Base-by-base conservation (phyloP, 2,888 invertebrate species). In the Drosophila quinaria region DNA sequence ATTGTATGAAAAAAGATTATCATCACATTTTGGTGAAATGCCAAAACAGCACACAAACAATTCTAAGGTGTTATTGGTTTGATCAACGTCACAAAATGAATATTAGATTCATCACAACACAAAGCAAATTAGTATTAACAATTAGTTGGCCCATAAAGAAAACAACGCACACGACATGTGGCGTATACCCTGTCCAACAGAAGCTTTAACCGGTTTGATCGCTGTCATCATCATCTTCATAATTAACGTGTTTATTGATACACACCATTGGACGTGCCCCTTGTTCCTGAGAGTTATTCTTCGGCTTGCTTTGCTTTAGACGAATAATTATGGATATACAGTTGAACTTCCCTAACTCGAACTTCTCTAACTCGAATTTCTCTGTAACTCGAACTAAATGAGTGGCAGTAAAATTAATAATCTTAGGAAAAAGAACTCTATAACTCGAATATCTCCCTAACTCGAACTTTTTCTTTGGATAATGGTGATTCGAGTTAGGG, bases 81-180 rank as follows among this genome's bases (percentile, higher is more conserved):
- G 22, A 33, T 25, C 5, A 56, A 55, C 59, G 65, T 62, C 58
- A 62, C 47, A 76, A 50, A 44, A 47, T 59, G 8, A 59, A 19
- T 52, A 39, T 58, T 22, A 54, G 29, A 54, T 50, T 46, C 42
- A n/a, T 3, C 9, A 41, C 59, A 61, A 19, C 19, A 56, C 69
- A 64, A 17, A 51, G 17, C 70, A 51, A 65, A 66, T 76, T 56
- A 49, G 42, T 63, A 56, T 33, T 63, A 46, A 60, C 60, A 78
- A 78, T 74, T 70, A 73, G 74, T 55, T 60, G 47, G 46, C 17
- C 46, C 47, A 63, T 46, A 55, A 46, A 39, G 50, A 60, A 60
- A 60, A 22, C n/a, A 58, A 58, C 31, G 41, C 50, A 41, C 8
- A 11, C 41, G 49, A 6, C 55, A 25, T 67, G 41, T 47, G 46